Conservation (phyloP, 2,113 vertebrate genomes). For the Hypocryptadius cinnamomeus region DNA sequence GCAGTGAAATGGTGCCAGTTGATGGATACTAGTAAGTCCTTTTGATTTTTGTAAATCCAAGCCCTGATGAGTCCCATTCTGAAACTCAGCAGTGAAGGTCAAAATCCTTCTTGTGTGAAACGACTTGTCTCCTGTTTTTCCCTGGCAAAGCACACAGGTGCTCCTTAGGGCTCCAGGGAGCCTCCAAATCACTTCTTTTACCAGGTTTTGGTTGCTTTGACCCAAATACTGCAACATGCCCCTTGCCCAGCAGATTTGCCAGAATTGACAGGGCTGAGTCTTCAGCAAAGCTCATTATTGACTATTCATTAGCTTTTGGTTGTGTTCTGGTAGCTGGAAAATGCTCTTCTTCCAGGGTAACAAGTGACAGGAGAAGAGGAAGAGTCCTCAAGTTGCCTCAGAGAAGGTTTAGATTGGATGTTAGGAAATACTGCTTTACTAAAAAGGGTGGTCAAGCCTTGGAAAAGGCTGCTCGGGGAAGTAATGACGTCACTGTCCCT, state of each 20-base stretch:
- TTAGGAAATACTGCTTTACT: background rate
- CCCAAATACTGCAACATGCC: background rate
- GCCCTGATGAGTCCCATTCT: background rate
- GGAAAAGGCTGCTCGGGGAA: background rate
- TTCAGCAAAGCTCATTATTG: background rate
- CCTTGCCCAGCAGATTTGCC: background rate
- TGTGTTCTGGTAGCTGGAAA: background rate
- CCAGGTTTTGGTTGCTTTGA: background rate
- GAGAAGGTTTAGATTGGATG: background rate
- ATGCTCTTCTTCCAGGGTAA: background rate
- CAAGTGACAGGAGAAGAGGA: background rate
- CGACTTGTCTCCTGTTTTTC: background rate
- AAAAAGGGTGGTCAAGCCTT: background rate
- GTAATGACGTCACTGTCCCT: background rate
- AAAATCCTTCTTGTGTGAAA: background rate
- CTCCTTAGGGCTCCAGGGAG: background rate
- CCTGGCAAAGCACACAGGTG: background rate
- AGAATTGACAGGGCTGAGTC: background rate
- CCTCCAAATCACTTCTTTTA: background rate
- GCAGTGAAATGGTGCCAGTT: background rate
- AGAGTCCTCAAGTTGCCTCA: background rate
- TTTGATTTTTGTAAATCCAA: background rate
- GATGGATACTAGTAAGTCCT: background rate
- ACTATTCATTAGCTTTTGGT: background rate
- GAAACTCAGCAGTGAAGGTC: background rate